Conservation (phyloP, 2,888 invertebrate genomes). For the Drosophila stalkeri region DNA sequence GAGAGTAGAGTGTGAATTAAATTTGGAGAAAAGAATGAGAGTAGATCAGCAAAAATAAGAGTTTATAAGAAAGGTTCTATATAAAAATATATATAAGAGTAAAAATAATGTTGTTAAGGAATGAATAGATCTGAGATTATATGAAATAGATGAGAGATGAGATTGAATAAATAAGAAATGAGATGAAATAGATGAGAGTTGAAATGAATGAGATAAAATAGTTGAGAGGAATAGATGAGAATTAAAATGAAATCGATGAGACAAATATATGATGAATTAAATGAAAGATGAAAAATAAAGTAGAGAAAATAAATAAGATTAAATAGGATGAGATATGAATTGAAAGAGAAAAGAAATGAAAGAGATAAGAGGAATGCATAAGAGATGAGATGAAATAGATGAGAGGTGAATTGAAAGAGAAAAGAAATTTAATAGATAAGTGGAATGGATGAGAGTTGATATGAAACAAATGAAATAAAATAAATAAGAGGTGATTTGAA, state of each 20-base stretch:
- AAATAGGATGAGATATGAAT: background rate
- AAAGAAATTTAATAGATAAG: background rate
- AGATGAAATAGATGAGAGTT: background rate
- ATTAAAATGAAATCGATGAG: too few relatives aligned
- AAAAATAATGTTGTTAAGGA: background rate
- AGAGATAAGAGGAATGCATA: background rate
- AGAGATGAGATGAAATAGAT: too few relatives aligned
- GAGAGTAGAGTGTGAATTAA: too few relatives aligned
- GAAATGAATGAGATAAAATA: too few relatives aligned
- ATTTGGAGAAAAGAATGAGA: background rate
- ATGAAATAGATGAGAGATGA: background rate
- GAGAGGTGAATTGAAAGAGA: too few relatives aligned
- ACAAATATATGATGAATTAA: too few relatives aligned
- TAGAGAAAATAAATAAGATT: too few relatives aligned
- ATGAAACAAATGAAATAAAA: background rate
- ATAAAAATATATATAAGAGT: background rate
- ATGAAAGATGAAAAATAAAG: too few relatives aligned
- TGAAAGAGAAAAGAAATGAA: background rate
- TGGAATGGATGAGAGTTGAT: background rate
- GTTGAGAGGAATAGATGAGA: too few relatives aligned
- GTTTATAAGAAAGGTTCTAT: background rate
- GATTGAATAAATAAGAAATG: background rate
- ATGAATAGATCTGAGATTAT: background rate
- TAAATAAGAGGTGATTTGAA: too few relatives aligned
- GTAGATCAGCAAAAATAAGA: background rate